Conservation (phyloP, 2,888 invertebrate genomes). For the Phortica okadai region DNA sequence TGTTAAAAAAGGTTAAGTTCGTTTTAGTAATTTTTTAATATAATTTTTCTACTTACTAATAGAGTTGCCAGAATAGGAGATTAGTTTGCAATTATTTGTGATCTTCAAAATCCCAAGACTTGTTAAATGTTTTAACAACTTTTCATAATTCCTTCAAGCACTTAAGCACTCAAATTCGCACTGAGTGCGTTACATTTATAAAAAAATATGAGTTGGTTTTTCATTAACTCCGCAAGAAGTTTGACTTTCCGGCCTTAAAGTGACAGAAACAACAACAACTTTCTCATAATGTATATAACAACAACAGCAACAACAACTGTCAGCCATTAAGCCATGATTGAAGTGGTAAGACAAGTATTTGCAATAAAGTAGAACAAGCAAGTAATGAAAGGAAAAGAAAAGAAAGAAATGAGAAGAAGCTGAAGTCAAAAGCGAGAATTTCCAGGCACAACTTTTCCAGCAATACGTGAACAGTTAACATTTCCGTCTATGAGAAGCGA, state of each 20-base stretch:
- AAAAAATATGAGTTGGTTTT: no score
- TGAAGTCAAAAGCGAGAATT: conserved; percentile 15
- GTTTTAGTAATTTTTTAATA: no score
- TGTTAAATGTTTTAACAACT: no score
- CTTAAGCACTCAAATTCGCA: no score
- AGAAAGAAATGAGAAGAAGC: conserved; percentile 47
- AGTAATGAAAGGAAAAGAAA: conserved; percentile 47
- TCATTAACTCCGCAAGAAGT: background rate
- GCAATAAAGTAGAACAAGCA: conserved; percentile 29
- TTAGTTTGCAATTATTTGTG: no score
- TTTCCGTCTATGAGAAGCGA: conserved; percentile 12
- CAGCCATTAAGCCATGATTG: conserved; percentile 51
- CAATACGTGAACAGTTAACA: conserved; percentile 15
- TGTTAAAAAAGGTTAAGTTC: no score
- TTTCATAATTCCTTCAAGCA: no score
- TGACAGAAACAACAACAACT: conserved; percentile 37
- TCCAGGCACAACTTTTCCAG: conserved; percentile 22
- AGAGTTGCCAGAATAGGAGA: no score
- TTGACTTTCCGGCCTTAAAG: conserved; percentile 36
- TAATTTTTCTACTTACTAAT: no score
- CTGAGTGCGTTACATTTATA: no score
- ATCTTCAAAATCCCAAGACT: no score
- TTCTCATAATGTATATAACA: conserved; percentile 30
- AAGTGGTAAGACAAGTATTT: conserved; percentile 28
- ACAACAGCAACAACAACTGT: conserved; percentile 39